These are phyloP conservation scores for Drosophila kambysellisi DNA, from an alignment of 2,888 invertebrate genomes.

Conservation along the genomic window DNA sequence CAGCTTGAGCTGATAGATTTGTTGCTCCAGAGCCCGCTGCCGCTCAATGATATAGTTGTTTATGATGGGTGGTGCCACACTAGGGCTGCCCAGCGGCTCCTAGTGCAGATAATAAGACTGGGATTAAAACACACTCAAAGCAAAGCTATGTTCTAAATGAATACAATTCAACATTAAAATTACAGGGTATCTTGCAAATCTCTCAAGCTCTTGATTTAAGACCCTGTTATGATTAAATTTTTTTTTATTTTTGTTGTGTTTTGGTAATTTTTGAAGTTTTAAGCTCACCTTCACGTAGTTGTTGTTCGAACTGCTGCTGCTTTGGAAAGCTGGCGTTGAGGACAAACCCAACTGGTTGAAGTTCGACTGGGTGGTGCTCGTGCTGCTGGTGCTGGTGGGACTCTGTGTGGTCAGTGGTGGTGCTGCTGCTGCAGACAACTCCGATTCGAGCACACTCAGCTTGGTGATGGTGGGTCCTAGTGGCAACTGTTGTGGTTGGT, in stretches of 20 bases:
- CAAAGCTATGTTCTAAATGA: not conserved
- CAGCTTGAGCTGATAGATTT: constrained; percentile 88
- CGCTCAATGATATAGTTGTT: constrained; percentile 85
- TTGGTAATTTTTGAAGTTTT: not conserved
- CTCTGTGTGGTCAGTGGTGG: constrained; percentile 71
- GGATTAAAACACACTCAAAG: constrained; percentile 4
- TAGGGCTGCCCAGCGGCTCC: constrained; percentile 55
- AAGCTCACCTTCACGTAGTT: constrained; percentile 67
- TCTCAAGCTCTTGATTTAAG: not conserved
- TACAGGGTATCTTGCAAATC: no score
- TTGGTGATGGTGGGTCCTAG: constrained; percentile 82
- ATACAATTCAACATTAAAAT: not conserved
- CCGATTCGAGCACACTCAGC: constrained; percentile 78
- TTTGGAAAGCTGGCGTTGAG: constrained; percentile 64
- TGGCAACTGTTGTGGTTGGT: constrained; percentile 36
- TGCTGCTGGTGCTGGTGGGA: constrained; percentile 48
- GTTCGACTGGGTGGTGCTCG: constrained; percentile 55
- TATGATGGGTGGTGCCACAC: constrained; percentile 56
- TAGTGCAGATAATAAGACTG: constrained; percentile 8
- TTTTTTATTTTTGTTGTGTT: not conserved
- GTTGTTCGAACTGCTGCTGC: constrained; percentile 47
- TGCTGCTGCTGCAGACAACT: constrained; percentile 42
- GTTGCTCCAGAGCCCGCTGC: constrained; percentile 89
- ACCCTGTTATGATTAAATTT: not conserved
- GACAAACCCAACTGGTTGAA: constrained; percentile 43